Base-by-base conservation (phyloP, 2,888 invertebrate species). In the Cryptocephalus primarius region DNA sequence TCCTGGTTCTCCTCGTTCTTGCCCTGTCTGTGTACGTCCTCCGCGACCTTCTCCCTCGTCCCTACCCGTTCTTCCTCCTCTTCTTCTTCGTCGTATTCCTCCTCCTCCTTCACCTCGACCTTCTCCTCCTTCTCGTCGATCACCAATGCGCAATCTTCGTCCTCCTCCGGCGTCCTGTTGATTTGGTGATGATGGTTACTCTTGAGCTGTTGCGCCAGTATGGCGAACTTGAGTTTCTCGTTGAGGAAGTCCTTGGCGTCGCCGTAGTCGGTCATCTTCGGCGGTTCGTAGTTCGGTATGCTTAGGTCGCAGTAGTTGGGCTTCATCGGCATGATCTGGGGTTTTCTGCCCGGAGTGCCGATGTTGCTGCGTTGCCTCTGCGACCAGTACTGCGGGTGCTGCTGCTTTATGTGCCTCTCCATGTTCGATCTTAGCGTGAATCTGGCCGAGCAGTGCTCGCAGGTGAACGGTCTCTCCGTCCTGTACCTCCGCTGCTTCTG, bases 401-500 rank as follows among this genome's bases (percentile, higher is more conserved):
- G 92, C 59, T 92, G 91, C 64, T 93, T 93, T 3, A 93, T 88
- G 59, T 94, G 94, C 0, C 92, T 77, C 67, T 93, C 93, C 90
- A 93, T 93, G 60, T 94, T 93, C 9, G 91, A 91, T n/a, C 90
- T 77, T 9, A 93, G 72, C 1, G 93, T 93, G 62, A 94, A 94
- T 44, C 88, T 76, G 0, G 92, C 91, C 0, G 88, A 85, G 68
- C 94, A 93, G 62, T 90, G 88, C 48, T 88, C 88, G 66, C 93
- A 94, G 1, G 86, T 84, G 68, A 91, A 93, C 0, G 92, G 92
- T 31, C 92, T 74, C 65, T 93, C 92, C 14, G 92, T 92, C 49
- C 92, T 76, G 64, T 92, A 92, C 39, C 92, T 79, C 43, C 91
- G 73, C 67, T 92, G 92, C 60, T 92, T 92, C 62, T 91, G 91